Conservation (phyloP, 1,140 invertebrate species). For the Diachasmimorpha longicaudata region DNA sequence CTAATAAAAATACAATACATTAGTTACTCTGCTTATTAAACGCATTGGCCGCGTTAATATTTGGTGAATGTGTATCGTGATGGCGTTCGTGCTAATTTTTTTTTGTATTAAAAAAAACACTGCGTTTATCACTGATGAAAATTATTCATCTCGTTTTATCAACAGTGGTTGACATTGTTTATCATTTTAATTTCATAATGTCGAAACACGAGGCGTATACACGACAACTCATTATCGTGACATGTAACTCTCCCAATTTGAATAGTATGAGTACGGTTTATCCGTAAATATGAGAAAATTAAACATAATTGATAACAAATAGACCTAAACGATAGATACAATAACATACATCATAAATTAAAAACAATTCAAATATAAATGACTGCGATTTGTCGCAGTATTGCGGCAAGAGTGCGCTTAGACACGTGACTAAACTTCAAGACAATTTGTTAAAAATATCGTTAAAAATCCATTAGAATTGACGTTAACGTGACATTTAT, state of each 20-base stretch:
- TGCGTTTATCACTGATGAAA: background rate
- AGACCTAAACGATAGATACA: background rate
- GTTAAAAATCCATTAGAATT: background rate
- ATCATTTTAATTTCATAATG: background rate
- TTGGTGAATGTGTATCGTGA: conserved; percentile 1
- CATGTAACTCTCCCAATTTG: background rate
- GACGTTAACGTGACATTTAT: too few species aligned
- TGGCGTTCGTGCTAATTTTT: background rate
- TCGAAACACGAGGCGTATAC: background rate
- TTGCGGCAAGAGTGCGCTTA: background rate
- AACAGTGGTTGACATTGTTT: background rate
- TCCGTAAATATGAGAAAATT: background rate
- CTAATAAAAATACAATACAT: conserved; percentile 33
- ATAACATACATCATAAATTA: background rate
- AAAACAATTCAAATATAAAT: background rate
- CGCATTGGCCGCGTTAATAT: background rate
- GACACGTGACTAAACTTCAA: background rate
- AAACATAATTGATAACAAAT: background rate
- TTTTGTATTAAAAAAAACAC: background rate
- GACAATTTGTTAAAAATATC: background rate
- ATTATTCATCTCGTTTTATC: background rate
- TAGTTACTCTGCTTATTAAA: conserved; percentile 9
- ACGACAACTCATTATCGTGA: background rate
- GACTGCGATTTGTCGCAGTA: background rate
- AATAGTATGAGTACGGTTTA: background rate